Evolutionary conservation across 1,140 invertebrate species (phyloP).

Genomic region (Galleria mellonella): DNA sequence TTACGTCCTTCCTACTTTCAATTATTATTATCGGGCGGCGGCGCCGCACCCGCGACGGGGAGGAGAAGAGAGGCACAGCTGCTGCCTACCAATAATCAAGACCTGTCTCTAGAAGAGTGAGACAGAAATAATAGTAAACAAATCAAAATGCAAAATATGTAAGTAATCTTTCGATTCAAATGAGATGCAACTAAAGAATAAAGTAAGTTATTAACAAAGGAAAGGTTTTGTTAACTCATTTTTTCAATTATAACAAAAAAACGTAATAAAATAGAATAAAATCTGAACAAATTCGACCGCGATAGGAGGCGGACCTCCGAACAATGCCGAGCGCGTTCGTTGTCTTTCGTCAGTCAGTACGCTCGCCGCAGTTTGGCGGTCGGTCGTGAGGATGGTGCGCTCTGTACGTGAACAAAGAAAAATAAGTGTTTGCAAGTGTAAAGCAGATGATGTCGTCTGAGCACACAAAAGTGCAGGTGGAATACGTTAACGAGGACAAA

Average conservation of each 20-base stretch:
- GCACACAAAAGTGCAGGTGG: conserved; percentile 61
- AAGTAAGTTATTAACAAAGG: too few species aligned
- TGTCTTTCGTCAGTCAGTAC: conserved; percentile 38
- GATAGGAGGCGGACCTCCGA: conserved; percentile 72
- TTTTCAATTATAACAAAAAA: too few species aligned
- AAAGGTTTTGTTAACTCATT: too few species aligned
- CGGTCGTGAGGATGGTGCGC: conserved; percentile 69
- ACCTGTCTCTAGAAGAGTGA: conserved; percentile 52
- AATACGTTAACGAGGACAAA: conserved; percentile 70
- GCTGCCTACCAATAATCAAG: conserved; percentile 74
- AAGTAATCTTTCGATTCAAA: not conserved
- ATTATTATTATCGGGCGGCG: conserved; percentile 72
- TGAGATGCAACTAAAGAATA: too few species aligned
- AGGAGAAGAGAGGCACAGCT: conserved; percentile 71
- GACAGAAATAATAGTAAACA: conserved; percentile 36
- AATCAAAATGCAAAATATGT: conserved; percentile 4
- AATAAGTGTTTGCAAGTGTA: conserved; percentile 53
- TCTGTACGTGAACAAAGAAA: conserved; percentile 59
- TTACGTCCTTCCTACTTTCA: conserved; percentile 74
- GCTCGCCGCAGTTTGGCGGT: conserved; percentile 67
- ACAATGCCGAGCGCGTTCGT: conserved; percentile 47
- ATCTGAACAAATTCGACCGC: conserved; percentile 41
- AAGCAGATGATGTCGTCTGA: conserved; percentile 72
- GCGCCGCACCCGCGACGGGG: conserved; percentile 68
- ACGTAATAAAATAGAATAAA: conserved; percentile 18